These are phyloP conservation scores for Muschampia plurimacula DNA, from an alignment of 2,888 invertebrate species.

Conservation along the genomic window DNA sequence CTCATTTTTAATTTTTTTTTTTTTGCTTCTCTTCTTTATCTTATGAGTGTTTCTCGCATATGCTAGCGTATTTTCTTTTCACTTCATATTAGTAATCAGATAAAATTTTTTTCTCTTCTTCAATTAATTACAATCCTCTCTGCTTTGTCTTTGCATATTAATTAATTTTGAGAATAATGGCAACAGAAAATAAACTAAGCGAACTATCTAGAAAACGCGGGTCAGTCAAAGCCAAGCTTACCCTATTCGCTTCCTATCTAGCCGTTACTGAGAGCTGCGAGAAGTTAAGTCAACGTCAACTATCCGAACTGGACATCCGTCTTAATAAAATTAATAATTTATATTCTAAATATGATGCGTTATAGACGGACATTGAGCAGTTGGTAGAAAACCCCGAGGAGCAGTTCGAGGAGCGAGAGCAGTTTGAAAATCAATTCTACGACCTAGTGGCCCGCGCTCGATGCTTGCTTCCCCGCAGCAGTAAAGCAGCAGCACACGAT, in stretches of 20 bases:
- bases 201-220: background rate
- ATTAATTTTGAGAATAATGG: background rate
- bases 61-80: background rate
- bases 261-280: background rate
- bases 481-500: background rate
- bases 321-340: slow-evolving; percentile 35
- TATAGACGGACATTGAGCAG: slow-evolving; percentile 40
- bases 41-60: background rate
- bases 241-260: background rate
- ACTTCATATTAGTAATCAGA: background rate
- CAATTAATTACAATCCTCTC: background rate
- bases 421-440: slow-evolving; percentile 36
- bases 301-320: slow-evolving; percentile 15
- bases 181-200: background rate
- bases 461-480: slow-evolving; percentile 11
- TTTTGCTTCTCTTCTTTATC: background rate
- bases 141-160: background rate
- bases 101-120: background rate
- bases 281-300: slow-evolving; percentile 4
- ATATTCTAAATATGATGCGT: slow-evolving; percentile 37
- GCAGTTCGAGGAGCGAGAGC: slow-evolving; percentile 35
- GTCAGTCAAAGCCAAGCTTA: background rate
- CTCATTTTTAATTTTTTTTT: background rate
- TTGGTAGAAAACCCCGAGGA: slow-evolving; percentile 35
- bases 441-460: slow-evolving; percentile 31